Evolutionary conservation across 2,797 vertebrate genomes (phyloP).

Genomic region (Tauraco hartlaubi): DNA sequence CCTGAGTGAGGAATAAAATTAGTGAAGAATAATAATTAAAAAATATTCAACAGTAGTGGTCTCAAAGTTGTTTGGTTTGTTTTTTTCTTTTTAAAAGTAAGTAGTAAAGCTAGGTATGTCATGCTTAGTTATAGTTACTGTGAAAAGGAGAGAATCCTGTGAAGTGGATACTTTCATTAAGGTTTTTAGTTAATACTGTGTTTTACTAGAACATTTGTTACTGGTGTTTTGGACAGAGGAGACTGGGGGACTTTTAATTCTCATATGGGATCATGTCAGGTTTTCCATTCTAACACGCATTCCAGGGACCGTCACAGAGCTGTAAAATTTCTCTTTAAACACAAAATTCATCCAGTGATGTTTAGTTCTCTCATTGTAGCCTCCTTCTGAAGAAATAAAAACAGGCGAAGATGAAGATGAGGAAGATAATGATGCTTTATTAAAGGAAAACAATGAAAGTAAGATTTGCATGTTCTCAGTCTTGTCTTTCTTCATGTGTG

Average conservation of each 20-base stretch:
- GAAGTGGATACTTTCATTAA: not conserved
- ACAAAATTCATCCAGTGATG: slow-evolving; percentile 43
- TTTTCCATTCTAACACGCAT: not conserved
- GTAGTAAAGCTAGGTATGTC: not conserved
- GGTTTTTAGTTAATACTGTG: not conserved
- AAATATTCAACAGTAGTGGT: fast-evolving
- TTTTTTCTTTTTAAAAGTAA: not conserved
- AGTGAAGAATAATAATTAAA: not conserved
- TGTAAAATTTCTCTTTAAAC: not conserved
- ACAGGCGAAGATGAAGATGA: slow-evolving; percentile 97
- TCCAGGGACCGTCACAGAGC: not conserved
- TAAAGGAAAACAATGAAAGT: slow-evolving; percentile 99
- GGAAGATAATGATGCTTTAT: slow-evolving; percentile 96
- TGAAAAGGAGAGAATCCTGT: not conserved
- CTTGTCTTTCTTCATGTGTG: not conserved
- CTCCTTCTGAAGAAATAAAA: slow-evolving; percentile 99
- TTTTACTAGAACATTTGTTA: not conserved
- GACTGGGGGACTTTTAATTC: not conserved
- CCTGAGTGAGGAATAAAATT: not conserved
- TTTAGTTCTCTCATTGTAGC: slow-evolving; percentile 78
- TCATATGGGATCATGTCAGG: not conserved
- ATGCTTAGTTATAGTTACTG: not conserved
- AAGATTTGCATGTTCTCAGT: slow-evolving; percentile 73
- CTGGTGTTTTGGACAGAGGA: not conserved
- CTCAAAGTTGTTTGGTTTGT: not conserved